Percentiles rank a stretch among this genome's conserved stretches.
These are phyloP conservation scores for Theocolax elegans DNA, from an alignment of 1,140 invertebrate species.

Conservation along the genomic window DNA sequence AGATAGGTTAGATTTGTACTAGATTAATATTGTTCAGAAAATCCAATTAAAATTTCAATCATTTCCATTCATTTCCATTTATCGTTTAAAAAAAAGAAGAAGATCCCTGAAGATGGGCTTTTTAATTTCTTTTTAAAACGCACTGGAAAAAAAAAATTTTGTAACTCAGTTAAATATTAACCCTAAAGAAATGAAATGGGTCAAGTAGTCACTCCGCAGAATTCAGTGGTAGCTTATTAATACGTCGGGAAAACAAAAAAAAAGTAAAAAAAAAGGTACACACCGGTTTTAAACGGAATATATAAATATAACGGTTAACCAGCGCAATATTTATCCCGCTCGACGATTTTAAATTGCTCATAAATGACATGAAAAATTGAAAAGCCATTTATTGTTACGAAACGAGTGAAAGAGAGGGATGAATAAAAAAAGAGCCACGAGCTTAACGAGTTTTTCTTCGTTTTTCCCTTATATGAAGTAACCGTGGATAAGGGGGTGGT, in stretches of 20 bases:
- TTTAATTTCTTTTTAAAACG: too few species aligned
- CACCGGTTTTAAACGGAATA: background rate
- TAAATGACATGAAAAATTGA: background rate
- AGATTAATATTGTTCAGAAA: too few species aligned
- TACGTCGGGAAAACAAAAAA: too few species aligned
- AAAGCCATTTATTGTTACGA: slow-evolving; percentile 1
- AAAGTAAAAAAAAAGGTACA: background rate
- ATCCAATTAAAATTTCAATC: too few species aligned
- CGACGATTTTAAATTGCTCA: background rate
- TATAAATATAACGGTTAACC: too few species aligned
- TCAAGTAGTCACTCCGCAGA: background rate
- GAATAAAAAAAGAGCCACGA: background rate
- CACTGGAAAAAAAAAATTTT: background rate
- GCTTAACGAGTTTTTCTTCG: slow-evolving; percentile 19
- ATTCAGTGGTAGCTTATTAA: background rate
- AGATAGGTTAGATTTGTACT: too few species aligned
- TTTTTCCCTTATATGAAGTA: background rate
- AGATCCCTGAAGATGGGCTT: too few species aligned
- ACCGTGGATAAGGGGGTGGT: too few species aligned
- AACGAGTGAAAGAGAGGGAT: background rate
- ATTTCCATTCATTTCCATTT: too few species aligned
- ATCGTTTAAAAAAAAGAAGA: too few species aligned
- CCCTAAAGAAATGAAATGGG: background rate
- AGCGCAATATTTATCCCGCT: background rate
- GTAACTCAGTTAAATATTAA: slow-evolving; percentile 1